A percentile compares a stretch with the other conserved stretches of the same genome.
phyloP scores from a whole-genome alignment of 1,140 invertebrate species.

The Manduca sexta region DNA sequence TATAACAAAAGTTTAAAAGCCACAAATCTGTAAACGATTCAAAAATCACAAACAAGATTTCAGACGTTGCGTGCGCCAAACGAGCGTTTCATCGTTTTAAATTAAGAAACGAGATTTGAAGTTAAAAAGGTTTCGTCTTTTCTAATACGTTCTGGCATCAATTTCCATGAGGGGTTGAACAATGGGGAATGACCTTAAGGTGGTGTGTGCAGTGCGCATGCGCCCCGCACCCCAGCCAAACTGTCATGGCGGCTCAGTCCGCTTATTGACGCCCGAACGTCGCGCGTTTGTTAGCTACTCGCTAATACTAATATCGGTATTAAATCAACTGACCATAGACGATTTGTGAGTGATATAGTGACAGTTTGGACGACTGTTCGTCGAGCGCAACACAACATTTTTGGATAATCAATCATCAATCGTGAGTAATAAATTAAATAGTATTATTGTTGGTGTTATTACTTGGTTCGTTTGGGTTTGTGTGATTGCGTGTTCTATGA shows the following conservation, averaged over 20 bases:
- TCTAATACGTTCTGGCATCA: constrained; percentile 45
- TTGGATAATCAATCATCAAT: too few species aligned
- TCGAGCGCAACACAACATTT: too few species aligned
- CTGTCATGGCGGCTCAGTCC: constrained; percentile 65
- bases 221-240: constrained; percentile 41
- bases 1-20: too few species aligned
- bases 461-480: too few species aligned
- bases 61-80: not conserved
- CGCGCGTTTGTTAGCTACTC: constrained; percentile 29
- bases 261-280: constrained; percentile 49
- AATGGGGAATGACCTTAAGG: constrained; percentile 65
- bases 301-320: constrained; percentile 14
- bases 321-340: not conserved
- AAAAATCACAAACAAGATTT: too few species aligned
- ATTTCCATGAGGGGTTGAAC: constrained; percentile 49
- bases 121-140: constrained; percentile 51
- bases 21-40: too few species aligned
- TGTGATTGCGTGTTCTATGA: too few species aligned
- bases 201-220: constrained; percentile 39
- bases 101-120: constrained; percentile 35
- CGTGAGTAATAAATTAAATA: too few species aligned
- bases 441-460: too few species aligned
- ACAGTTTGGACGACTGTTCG: too few species aligned
- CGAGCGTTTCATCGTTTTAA: not conserved
- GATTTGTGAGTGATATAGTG: too few species aligned